phyloP scores from a whole-genome alignment of 2,888 invertebrate genomes.

The Leistus spinibarbis region DNA sequence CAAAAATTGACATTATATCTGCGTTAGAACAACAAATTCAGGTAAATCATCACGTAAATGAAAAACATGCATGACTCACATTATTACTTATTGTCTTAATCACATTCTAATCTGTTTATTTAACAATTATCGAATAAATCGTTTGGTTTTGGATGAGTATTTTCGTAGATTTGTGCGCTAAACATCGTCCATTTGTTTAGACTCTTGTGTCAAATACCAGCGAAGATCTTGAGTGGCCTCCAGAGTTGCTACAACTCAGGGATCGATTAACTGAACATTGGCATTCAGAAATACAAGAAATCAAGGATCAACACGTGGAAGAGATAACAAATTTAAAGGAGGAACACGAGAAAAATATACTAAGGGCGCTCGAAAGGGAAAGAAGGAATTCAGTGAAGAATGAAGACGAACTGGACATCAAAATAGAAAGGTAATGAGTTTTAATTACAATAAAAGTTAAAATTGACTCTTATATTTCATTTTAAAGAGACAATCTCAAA shows the following conservation, averaged over 20 bases:
- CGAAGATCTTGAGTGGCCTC: constrained; percentile 76
- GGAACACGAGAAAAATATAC: constrained; percentile 49
- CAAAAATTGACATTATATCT: constrained; percentile 70
- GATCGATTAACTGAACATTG: constrained; percentile 75
- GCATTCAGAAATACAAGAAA: constrained; percentile 64
- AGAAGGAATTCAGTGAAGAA: constrained; percentile 49
- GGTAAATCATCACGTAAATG: constrained; percentile 58
- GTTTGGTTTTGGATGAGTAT: background rate
- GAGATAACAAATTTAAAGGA: constrained; percentile 63
- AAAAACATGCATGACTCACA: background rate
- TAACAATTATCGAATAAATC: background rate
- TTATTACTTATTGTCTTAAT: background rate
- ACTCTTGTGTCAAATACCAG: constrained; percentile 71
- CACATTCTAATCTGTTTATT: background rate
- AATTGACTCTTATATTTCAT: constrained; percentile 37
- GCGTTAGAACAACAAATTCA: constrained; percentile 76
- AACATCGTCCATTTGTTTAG: constrained; percentile 55
- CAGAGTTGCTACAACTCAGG: constrained; percentile 72
- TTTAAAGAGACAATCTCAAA: constrained; percentile 68
- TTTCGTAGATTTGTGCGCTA: background rate
- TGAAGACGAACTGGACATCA: constrained; percentile 61
- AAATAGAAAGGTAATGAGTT: constrained; percentile 64
- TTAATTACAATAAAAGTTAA: background rate
- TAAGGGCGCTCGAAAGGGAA: constrained; percentile 52
- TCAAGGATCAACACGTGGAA: constrained; percentile 63